These are phyloP conservation scores for Drosophila novamexicana DNA, from an alignment of 1,140 invertebrate species.

Conservation along the genomic window DNA sequence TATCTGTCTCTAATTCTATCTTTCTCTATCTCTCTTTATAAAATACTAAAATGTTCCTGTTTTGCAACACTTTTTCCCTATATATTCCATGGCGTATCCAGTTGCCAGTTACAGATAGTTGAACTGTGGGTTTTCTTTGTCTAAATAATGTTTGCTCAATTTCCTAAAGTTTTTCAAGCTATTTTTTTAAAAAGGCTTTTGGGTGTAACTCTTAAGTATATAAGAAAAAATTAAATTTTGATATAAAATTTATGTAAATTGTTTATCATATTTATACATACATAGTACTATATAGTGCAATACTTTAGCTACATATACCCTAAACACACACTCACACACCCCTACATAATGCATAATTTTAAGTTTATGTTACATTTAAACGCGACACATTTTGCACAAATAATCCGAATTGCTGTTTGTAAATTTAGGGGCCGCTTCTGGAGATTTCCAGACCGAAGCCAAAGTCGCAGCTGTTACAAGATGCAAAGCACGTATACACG, in stretches of 20 bases:
- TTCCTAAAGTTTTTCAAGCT: background rate
- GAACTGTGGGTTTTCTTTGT: background rate
- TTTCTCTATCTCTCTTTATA: background rate
- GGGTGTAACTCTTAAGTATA: constrained; percentile 18
- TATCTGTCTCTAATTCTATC: background rate
- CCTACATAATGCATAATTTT: constrained; percentile 50
- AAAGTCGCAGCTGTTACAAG: constrained; percentile 21
- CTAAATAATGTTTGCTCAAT: constrained; percentile 13
- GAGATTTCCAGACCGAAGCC: constrained; percentile 58
- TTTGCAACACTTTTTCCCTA: background rate
- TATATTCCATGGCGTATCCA: background rate
- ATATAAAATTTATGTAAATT: constrained; percentile 63
- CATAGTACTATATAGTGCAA: constrained; percentile 70
- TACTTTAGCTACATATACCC: constrained; percentile 63
- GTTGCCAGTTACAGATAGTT: constrained; percentile 14
- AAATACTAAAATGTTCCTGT: background rate
- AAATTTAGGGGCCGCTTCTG: constrained; percentile 56
- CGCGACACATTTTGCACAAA: constrained; percentile 52
- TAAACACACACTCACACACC: constrained; percentile 38
- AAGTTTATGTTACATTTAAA: constrained; percentile 73
- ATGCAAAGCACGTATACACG: constrained; percentile 59
- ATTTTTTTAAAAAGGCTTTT: constrained; percentile 20
- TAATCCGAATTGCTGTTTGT: constrained; percentile 54
- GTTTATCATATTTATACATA: constrained; percentile 68
- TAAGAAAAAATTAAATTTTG: constrained; percentile 23